Conservation (phyloP, 2,797 vertebrate genomes). For the Poeciliopsis turneri region DNA sequence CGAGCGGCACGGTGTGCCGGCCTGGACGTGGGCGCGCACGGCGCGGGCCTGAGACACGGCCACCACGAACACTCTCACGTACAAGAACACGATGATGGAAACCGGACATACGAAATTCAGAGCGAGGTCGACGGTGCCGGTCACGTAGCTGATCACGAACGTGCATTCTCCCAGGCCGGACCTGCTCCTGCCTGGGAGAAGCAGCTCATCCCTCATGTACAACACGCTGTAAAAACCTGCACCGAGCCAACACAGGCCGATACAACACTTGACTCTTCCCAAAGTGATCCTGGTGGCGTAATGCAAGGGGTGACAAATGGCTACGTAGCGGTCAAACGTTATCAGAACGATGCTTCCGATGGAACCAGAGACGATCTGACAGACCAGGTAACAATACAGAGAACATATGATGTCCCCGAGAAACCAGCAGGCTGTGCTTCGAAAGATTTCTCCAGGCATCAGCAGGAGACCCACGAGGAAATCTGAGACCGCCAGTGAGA, state of each 20-base stretch:
- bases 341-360: conserved; percentile 9
- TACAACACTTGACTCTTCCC: background rate
- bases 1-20: background rate
- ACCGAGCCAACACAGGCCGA: conserved; percentile 40
- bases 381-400: background rate
- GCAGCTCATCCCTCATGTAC: rapidly evolving
- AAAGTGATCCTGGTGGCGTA: conserved; percentile 18
- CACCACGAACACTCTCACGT: conserved; percentile 21
- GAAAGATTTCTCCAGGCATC: background rate
- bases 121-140: conserved; percentile 10
- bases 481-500: conserved; percentile 26
- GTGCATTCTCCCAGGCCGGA: conserved; percentile 18
- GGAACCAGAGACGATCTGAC: background rate
- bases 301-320: background rate
- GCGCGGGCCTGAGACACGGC: conserved; percentile 30
- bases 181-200: background rate
- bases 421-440: conserved; percentile 8
- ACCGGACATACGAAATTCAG: conserved; percentile 16
- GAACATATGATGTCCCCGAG: conserved; percentile 1
- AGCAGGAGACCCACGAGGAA: conserved; percentile 11
- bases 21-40: conserved; percentile 19
- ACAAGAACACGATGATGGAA: background rate
- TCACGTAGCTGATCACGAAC: background rate
- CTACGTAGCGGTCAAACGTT: background rate
- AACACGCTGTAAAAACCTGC: background rate